A percentile compares a stretch with the other conserved stretches of the same genome.
phyloP scores from a whole-genome alignment of 2,888 invertebrate species.

The Brassicogethes aeneus region DNA sequence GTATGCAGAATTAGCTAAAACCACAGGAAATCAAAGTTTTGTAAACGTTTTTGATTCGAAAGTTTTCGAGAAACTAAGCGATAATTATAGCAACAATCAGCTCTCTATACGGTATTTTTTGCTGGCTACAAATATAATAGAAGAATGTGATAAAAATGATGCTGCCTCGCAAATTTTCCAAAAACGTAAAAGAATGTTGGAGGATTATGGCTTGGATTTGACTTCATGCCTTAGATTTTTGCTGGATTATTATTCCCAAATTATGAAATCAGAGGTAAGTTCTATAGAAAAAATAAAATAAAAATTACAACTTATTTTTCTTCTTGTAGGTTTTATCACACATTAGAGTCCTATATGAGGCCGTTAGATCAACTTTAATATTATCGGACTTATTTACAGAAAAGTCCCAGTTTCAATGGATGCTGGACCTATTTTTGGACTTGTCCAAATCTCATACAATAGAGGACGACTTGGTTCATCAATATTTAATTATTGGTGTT shows the following conservation, averaged over 20 bases:
- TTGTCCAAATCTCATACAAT: conserved; percentile 55
- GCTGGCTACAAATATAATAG: conserved; percentile 46
- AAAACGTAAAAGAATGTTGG: conserved; percentile 37
- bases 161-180: conserved; percentile 25
- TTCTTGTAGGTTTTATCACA: conserved; percentile 38
- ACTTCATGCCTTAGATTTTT: conserved; percentile 89
- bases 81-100: conserved; percentile 51
- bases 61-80: conserved; percentile 49
- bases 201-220: conserved; percentile 67
- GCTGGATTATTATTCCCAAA: conserved; percentile 81
- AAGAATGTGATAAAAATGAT: conserved; percentile 40
- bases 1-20: conserved; percentile 21
- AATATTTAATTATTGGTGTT: conserved; percentile 57
- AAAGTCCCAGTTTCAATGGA: conserved; percentile 68
- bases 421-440: conserved; percentile 62
- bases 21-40: conserved; percentile 15
- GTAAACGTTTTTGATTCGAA: conserved; percentile 48
- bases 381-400: conserved; percentile 72
- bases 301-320: conserved; percentile 8
- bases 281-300: background rate
- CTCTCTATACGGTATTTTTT: conserved; percentile 55
- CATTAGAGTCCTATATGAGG: conserved; percentile 45
- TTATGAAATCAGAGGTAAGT: conserved; percentile 50
- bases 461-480: conserved; percentile 70
- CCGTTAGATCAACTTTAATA: conserved; percentile 56